Conservation (phyloP, 2,888 invertebrate genomes). For the Adelphocoris suturalis region DNA sequence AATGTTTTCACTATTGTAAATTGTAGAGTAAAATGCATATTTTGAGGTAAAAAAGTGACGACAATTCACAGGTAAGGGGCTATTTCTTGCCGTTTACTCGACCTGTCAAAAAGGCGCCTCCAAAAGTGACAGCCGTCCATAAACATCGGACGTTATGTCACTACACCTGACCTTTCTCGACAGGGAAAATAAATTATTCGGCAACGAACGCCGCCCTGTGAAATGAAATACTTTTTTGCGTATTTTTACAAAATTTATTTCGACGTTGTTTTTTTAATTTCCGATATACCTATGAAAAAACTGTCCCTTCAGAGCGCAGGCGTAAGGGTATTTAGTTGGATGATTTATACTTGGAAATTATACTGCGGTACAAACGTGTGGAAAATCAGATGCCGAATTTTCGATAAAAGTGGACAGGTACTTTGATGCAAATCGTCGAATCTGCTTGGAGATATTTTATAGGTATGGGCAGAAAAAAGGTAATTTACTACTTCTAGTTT, state of each 20-base stretch:
- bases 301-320: no score
- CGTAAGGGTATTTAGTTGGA: not conserved
- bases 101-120: slow-evolving; percentile 19
- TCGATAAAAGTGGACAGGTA: not conserved
- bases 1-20: no score
- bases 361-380: not conserved
- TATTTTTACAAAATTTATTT: not conserved
- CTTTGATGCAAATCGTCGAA: not conserved
- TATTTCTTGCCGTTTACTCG: not conserved
- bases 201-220: slow-evolving; percentile 1
- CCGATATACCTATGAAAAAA: not conserved
- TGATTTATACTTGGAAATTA: not conserved
- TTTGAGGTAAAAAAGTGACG: not conserved
- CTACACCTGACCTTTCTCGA: slow-evolving; percentile 1
- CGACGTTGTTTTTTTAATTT: not conserved
- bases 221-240: not conserved
- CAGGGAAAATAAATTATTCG: not conserved
- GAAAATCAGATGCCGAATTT: slow-evolving; percentile 18
- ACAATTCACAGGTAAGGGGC: not conserved
- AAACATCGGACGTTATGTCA: slow-evolving; percentile 6
- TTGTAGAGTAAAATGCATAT: not conserved
- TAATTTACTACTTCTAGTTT: no score
- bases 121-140: not conserved
- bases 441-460: not conserved
- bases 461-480: no score